Conservation (phyloP, 2,113 vertebrate species). For the Progne subis region DNA sequence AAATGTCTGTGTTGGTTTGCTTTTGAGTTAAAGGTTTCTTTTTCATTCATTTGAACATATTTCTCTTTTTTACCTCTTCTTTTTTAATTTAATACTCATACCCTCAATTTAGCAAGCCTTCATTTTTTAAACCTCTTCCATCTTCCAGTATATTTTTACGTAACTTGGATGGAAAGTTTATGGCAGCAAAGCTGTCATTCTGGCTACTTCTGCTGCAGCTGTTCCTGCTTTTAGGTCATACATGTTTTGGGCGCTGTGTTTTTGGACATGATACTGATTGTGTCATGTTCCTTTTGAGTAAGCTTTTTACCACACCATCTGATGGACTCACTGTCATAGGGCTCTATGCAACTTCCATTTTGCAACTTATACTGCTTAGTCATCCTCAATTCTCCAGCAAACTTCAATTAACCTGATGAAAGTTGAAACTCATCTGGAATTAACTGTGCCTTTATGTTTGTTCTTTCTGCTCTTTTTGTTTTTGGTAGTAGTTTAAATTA, state of each 20-base stretch:
- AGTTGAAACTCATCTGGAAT: conserved; percentile 61
- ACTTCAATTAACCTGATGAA: conserved; percentile 68
- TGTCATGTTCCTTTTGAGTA: conserved; percentile 78
- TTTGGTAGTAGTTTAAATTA: conserved; percentile 66
- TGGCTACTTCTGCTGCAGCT: conserved; percentile 77
- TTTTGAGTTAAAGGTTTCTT: conserved; percentile 77
- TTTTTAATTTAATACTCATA: conserved; percentile 75
- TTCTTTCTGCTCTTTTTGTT: conserved; percentile 64
- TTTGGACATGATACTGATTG: conserved; percentile 77
- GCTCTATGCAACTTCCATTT: conserved; percentile 80
- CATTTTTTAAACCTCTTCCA: conserved; percentile 85
- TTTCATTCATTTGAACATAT: conserved; percentile 77
- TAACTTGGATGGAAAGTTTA: conserved; percentile 82
- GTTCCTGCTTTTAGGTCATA: conserved; percentile 78
- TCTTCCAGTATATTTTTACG: conserved; percentile 75
- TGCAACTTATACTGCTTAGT: conserved; percentile 79
- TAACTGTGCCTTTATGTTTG: conserved; percentile 80
- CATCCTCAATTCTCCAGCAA: conserved; percentile 71
- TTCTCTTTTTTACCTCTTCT: conserved; percentile 59
- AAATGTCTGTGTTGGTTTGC: conserved; percentile 82
- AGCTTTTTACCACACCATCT: conserved; percentile 77
- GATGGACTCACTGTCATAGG: conserved; percentile 73
- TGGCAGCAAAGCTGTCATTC: conserved; percentile 77
- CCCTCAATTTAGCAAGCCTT: conserved; percentile 78
- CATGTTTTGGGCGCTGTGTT: conserved; percentile 77